These are phyloP conservation scores for Limnephilus lunatus DNA, from an alignment of 2,888 invertebrate species.

Conservation along the genomic window DNA sequence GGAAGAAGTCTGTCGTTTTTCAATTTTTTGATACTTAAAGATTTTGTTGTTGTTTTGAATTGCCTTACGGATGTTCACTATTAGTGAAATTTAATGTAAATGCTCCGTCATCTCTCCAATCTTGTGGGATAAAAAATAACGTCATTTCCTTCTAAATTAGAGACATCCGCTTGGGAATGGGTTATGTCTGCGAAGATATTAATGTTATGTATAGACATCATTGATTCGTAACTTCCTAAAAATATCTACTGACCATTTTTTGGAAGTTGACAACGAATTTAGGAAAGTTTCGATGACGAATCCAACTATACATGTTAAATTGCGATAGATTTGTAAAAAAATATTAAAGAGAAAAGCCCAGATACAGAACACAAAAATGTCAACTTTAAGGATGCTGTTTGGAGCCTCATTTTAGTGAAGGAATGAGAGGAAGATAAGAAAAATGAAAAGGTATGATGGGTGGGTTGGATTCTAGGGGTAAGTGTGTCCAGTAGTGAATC, in stretches of 20 bases:
- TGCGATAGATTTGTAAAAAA: too few relatives aligned
- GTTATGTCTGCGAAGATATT: not conserved
- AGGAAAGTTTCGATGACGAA: too few relatives aligned
- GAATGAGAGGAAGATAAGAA: too few relatives aligned
- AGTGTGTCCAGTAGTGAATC: too few relatives aligned
- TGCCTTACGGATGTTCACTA: not conserved
- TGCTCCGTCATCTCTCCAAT: not conserved
- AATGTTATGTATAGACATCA: not conserved
- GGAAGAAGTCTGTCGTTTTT: not conserved
- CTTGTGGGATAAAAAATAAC: not conserved
- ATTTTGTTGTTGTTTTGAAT: too few relatives aligned
- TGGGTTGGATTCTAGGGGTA: too few relatives aligned
- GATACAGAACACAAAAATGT: too few relatives aligned
- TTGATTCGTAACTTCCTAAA: not conserved
- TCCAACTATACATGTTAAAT: not conserved
- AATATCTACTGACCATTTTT: not conserved
- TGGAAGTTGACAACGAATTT: not conserved
- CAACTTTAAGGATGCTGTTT: too few relatives aligned
- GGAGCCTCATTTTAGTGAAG: too few relatives aligned
- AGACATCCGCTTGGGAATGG: not conserved
- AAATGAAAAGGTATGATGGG: too few relatives aligned
- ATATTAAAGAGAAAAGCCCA: too few relatives aligned
- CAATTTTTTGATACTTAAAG: not conserved
- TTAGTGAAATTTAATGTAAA: not conserved
- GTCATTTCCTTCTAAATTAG: not conserved